These are phyloP conservation scores for Sinosuthora webbiana DNA, from an alignment of 2,113 vertebrate genomes.

Conservation along the genomic window DNA sequence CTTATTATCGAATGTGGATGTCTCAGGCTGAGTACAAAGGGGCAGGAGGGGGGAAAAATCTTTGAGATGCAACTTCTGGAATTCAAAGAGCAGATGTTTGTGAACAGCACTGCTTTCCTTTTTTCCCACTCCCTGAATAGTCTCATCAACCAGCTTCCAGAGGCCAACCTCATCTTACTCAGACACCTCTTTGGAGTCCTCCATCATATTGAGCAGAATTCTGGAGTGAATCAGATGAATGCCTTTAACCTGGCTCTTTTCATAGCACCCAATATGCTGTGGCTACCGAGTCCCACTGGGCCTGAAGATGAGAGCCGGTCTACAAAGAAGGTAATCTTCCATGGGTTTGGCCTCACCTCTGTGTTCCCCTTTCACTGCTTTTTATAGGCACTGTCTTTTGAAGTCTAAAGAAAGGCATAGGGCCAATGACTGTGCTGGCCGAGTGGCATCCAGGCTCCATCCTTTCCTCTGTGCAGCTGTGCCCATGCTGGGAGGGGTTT, in stretches of 20 bases:
- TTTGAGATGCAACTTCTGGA: not conserved
- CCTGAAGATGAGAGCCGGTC: slow-evolving; percentile 77
- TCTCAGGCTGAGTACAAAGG: not conserved
- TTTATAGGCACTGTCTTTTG: not conserved
- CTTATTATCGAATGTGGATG: not conserved
- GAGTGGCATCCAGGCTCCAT: not conserved
- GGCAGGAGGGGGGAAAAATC: not conserved
- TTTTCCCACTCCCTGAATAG: slow-evolving; percentile 24
- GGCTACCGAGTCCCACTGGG: slow-evolving; percentile 68
- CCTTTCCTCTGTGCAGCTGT: not conserved
- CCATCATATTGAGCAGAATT: slow-evolving; percentile 74
- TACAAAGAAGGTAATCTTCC: slow-evolving; percentile 72
- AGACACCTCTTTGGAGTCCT: slow-evolving; percentile 79
- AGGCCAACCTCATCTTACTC: slow-evolving; percentile 74
- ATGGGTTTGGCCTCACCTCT: not conserved
- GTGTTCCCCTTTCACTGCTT: not conserved
- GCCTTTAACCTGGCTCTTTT: slow-evolving; percentile 80
- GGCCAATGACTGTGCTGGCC: not conserved
- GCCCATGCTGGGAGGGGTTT: not conserved
- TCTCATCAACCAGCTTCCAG: slow-evolving; percentile 74
- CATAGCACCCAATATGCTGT: slow-evolving; percentile 82
- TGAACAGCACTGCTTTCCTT: not conserved
- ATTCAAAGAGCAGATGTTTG: not conserved
- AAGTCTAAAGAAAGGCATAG: not conserved
- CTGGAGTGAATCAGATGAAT: slow-evolving; percentile 79